Evolutionary conservation across 2,888 invertebrate species (phyloP), one percentile per base, ranked within the genome.

Genomic region (Chrysina gloriosa): DNA sequence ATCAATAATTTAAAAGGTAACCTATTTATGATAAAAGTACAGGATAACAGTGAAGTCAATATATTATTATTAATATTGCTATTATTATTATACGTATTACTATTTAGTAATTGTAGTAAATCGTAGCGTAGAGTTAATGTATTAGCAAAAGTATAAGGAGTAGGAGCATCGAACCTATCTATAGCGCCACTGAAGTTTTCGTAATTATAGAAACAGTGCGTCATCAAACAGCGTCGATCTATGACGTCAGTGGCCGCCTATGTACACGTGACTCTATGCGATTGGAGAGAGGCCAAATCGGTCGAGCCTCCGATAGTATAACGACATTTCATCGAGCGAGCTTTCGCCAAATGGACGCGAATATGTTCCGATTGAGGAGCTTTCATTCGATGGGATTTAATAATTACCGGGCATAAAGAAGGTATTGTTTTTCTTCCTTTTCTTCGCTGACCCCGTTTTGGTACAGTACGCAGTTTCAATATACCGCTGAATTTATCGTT

Each of bases 201-300:
- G 58, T 61, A 61, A 61, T 61, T 61, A 61, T 61, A 61, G 58
- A 42, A 63, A 45, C 54, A 47, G 64, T 69, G 70, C 69, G 70
- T 70, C 68, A 61, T 61, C 42, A 61, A 61, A 61, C 16, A 42
- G 27, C 58, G 58, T 25, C 42, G 58, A 52, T 27, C 47, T 61
- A 67, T 74, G 74, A 72, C 72, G 74, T 71, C 68, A 68, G 42
- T 63, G 68, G 63, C 58, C 69, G 70, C 63, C 71, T 64, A 47
- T 68, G 56, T 50, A 61, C 70, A 73, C 71, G 70, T 71, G 71
- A 73, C 68, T 50, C 9, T 42, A 39, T 42, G 64, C 63, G 27
- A 23, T 65, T 72, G 72, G 72, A 71, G 45, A 9, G 56, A 19
- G 42, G 67, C 67, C 67, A 67, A 63, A 29, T 47, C 21, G 67